Percentiles rank a stretch among this genome's conserved stretches.
phyloP scores from a whole-genome alignment of 2,888 invertebrate species.

The Hydrotaea diabolus region DNA sequence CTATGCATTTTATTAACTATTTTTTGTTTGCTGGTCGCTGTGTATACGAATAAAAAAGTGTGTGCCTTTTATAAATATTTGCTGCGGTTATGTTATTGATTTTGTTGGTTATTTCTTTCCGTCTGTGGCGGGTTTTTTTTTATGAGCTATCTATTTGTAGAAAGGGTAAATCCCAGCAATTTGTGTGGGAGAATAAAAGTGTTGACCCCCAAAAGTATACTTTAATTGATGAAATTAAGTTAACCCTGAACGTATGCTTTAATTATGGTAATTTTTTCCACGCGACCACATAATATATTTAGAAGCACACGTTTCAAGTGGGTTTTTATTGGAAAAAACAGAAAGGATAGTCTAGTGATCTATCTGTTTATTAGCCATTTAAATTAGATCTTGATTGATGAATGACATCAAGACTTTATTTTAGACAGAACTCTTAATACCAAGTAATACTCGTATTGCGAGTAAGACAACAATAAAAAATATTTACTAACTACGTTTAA shows the following conservation, averaged over 20 bases:
- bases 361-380: too few relatives aligned
- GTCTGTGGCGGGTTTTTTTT: background rate
- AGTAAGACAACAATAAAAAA: too few relatives aligned
- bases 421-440: too few relatives aligned
- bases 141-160: too few relatives aligned
- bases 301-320: too few relatives aligned
- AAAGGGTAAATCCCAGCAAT: background rate
- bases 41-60: background rate
- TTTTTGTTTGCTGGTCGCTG: background rate
- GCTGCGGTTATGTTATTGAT: conserved; percentile 23
- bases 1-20: background rate
- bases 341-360: too few relatives aligned
- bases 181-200: background rate
- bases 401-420: too few relatives aligned
- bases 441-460: too few relatives aligned
- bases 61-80: conserved; percentile 5
- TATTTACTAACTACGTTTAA: too few relatives aligned
- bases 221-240: background rate
- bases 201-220: conserved; percentile 8
- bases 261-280: background rate
- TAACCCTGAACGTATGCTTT: background rate
- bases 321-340: too few relatives aligned
- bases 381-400: too few relatives aligned
- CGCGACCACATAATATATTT: too few relatives aligned
- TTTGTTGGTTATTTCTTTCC: background rate